phyloP scores from a whole-genome alignment of 2,113 vertebrate species.

The Rhodinocichla rosea region DNA sequence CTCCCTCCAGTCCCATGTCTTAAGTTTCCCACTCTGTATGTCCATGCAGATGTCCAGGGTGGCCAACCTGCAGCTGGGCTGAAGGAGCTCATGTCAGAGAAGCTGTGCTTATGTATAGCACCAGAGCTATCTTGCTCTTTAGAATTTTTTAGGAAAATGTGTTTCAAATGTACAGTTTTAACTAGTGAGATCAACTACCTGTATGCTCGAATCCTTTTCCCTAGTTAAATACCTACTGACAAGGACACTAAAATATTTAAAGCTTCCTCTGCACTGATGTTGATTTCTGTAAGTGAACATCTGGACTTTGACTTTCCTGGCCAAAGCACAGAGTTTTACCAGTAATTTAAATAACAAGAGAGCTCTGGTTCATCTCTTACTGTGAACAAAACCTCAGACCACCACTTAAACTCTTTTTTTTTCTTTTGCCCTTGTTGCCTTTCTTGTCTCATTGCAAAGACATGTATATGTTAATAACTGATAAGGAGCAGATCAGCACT shows the following conservation, averaged over 20 bases:
- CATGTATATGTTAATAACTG: background rate
- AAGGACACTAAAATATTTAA: background rate
- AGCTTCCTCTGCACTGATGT: background rate
- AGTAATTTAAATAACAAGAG: background rate
- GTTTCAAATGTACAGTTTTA: background rate
- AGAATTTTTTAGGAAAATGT: background rate
- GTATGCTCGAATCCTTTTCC: accelerated
- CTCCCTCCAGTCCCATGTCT: background rate
- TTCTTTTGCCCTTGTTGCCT: background rate
- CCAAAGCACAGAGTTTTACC: background rate
- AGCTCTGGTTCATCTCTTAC: background rate
- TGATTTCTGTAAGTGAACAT: background rate
- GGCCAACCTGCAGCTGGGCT: background rate
- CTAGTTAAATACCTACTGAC: background rate
- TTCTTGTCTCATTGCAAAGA: background rate
- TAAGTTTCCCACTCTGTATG: background rate
- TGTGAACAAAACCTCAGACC: background rate
- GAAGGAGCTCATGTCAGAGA: background rate
- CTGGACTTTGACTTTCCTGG: background rate
- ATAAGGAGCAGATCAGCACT: background rate
- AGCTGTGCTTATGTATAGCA: background rate
- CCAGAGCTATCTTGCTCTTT: background rate
- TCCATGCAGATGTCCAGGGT: background rate
- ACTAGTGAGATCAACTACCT: background rate
- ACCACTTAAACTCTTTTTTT: background rate